Evolutionary conservation across 2,113 vertebrate genomes (phyloP).

Genomic region (Protobothrops mucrosquamatus): DNA sequence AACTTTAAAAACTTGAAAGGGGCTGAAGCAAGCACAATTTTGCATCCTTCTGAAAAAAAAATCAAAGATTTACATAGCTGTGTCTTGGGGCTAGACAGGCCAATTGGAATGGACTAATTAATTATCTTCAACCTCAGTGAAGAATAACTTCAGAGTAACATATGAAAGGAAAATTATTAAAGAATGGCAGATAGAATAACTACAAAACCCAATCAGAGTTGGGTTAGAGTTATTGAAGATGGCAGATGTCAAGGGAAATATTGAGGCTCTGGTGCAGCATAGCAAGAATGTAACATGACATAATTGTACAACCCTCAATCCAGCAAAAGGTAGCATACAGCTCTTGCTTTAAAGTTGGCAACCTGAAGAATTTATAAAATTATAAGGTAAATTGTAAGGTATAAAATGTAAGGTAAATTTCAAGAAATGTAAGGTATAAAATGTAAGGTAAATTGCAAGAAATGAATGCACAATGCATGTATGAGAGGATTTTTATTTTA

Average conservation of each 20-base stretch:
- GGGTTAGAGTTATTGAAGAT: conserved; percentile 37
- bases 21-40: not conserved
- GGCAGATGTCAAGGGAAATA: not conserved
- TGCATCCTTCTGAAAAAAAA: not conserved
- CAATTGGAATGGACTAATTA: conserved; percentile 4
- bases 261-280: conserved; percentile 12
- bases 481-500: conserved; percentile 54
- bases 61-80: not conserved
- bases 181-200: not conserved
- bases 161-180: not conserved
- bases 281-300: conserved; percentile 29
- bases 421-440: conserved; percentile 52
- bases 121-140: not conserved
- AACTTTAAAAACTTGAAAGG: not conserved
- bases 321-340: conserved; percentile 53
- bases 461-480: conserved; percentile 61
- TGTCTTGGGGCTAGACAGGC: not conserved
- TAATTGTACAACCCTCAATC: not conserved
- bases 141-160: not conserved
- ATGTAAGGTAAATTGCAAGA: conserved; percentile 49
- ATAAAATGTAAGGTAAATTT: conserved; percentile 48
- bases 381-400: not conserved
- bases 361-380: conserved; percentile 46
- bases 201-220: not conserved
- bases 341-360: conserved; percentile 55